Base-by-base conservation (phyloP, 1,140 invertebrate genomes). In the Idris sp. region DNA sequence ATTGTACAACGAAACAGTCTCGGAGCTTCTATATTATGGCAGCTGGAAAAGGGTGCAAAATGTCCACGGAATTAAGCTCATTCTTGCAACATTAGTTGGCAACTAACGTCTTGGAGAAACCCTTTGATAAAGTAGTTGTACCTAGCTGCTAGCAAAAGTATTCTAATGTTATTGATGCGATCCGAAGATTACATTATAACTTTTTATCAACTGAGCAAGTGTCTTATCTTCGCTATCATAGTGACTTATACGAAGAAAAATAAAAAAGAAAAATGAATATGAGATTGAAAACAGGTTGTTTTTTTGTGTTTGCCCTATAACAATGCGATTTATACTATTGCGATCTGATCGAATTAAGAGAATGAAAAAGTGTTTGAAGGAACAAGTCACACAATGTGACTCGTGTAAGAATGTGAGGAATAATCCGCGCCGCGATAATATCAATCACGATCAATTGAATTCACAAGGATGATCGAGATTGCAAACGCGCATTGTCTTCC, bases 1-100 rank as follows among this genome's bases (percentile, higher is more conserved):
- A 79, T 84, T 85, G 54, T 74, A 85, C 79, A 80, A 83, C 68
- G 75, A 77, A 82, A 80, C 74, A 62, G 64, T 78, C 64, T 43
- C 16, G 33, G 16, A 44, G 83, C 78, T 81, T 81, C 80, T 74
- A 82, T 71, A 59, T 82, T 83, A 84, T 81, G 78, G 78, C 81
- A 80, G 81, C 44, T 68, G 62, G 73, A 72, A 72, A 59, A 72
- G 58, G 58, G 58, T 58, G 58, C 58, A 54, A 59, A 69, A 41
- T 33, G 54, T 49, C 64, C 15, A 35, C 53, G 44, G 64, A 69
- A 59, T 69, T 69, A 59, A 54, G 54, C 48, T 53, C 54, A 51
- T 51, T 58, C 43, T 58, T 59, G 53, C 18, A 51, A 56, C 35
- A 68, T 69, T 69, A 59, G 65, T 59, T 30, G 26, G 31, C 35